Base-by-base conservation (phyloP, 2,113 vertebrate genomes). In the Conger conger region DNA sequence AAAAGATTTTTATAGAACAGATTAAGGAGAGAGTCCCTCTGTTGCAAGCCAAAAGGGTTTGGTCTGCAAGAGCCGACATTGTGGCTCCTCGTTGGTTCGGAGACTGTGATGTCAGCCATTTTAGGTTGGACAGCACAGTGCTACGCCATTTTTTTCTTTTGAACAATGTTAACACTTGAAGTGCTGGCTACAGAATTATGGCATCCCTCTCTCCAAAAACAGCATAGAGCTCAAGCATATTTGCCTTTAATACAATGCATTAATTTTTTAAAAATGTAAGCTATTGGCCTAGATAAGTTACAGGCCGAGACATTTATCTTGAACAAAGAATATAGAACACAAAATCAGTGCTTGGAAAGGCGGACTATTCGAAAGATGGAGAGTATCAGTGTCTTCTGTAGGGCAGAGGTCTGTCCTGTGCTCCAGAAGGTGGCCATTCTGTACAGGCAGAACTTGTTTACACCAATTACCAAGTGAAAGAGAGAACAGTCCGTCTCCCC, bases 71-170 rank as follows among this genome's bases (percentile, higher is more conserved):
- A 88, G 87, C 89, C 88, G 92, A 91, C 88, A 88, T 86, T 88
- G 90, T 89, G 90, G 91, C 91, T 91, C 90, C 92, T 93, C 89
- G 88, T 90, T 94, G 93, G 89, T 90, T 90, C 89, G 90, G 92
- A 92, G 93, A 89, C 91, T 93, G 91, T 94, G 92, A 94, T 94
- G 95, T 95, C 95, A 93, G 95, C 95, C 95, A 96, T 96, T 94
- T 96, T 96, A 95, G 93, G 91, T 94, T 91, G 94, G 93, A 92
- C 95, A 90, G 92, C 92, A 90, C 89, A 91, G 91, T 90, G 92
- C 89, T 91, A 92, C 91, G 93, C 93, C 94, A 94, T 94, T 90
- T 94, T n/a, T 84, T 88, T 90, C 91, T 85, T 80, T 91, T 90
- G 88, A 90, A 88, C 90, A 92, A 91, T 87, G 90, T 93, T 91